Percentiles rank a stretch among this genome's conserved stretches.
Evolutionary conservation across 2,888 invertebrate genomes (phyloP).

Genomic region (Dinocampus coccinellae): DNA sequence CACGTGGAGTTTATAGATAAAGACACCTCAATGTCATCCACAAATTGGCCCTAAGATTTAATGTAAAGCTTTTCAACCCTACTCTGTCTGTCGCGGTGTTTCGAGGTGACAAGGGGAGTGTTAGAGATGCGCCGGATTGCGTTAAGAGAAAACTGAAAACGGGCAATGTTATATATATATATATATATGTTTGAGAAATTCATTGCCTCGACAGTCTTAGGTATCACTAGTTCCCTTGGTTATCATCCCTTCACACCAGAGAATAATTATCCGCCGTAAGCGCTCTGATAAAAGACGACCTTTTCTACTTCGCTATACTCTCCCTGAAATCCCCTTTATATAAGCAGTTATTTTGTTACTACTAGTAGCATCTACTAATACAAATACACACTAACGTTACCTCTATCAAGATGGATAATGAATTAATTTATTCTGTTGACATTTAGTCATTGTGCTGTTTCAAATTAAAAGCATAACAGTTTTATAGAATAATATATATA

Average conservation of each 20-base stretch:
- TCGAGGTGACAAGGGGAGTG: conserved; percentile 33
- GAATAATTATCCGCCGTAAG: conserved; percentile 64
- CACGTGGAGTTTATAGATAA: not conserved
- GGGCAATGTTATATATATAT: conserved; percentile 35
- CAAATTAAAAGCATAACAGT: not conserved
- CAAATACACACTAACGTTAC: not conserved
- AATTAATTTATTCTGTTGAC: not conserved
- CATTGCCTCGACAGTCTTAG: conserved; percentile 52
- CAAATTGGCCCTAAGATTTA: conserved; percentile 53
- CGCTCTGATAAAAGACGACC: conserved; percentile 60
- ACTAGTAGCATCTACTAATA: not conserved
- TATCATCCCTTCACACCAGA: conserved; percentile 52
- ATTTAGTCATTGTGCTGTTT: not conserved
- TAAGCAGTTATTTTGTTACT: not conserved
- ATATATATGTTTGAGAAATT: conserved; percentile 50
- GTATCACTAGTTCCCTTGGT: conserved; percentile 32
- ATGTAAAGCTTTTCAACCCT: conserved; percentile 50
- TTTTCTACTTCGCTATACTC: not conserved
- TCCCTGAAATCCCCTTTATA: not conserved
- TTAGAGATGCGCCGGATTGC: conserved; percentile 21
- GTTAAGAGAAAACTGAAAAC: conserved; percentile 35
- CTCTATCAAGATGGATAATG: not conserved
- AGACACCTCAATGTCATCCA: conserved; percentile 39
- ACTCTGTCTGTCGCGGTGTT: conserved; percentile 49
- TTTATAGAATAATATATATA: too few species aligned